Percentiles rank a stretch among this genome's conserved stretches.
Evolutionary conservation across 2,888 invertebrate genomes (phyloP).

Genomic region (Merodon equestris): DNA sequence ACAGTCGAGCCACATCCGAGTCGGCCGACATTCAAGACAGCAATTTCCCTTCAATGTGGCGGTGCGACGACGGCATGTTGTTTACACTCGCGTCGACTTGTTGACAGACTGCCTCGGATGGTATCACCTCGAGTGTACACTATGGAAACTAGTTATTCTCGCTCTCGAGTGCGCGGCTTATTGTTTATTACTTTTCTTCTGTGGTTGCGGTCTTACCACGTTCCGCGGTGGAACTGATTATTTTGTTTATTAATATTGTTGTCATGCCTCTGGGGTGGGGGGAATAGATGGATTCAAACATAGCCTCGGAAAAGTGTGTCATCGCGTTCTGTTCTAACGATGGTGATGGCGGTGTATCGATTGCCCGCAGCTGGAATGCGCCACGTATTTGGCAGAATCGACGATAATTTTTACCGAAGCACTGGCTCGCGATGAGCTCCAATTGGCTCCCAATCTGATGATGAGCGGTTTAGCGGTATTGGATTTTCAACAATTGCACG

Average conservation of each 20-base stretch:
- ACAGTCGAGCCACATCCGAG: constrained; percentile 45
- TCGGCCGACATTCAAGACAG: constrained; percentile 38
- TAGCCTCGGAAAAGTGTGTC: constrained; percentile 59
- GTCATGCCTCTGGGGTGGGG: constrained; percentile 35
- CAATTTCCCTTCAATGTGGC: constrained; percentile 64
- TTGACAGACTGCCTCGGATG: constrained; percentile 50
- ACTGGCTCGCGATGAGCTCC: constrained; percentile 31
- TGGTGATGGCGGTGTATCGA: constrained; percentile 24
- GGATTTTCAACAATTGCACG: constrained; percentile 52
- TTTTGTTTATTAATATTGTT: constrained; percentile 56
- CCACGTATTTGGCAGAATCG: constrained; percentile 14
- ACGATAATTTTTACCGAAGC: constrained; percentile 34
- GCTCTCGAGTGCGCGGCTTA: not conserved
- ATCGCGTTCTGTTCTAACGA: constrained; percentile 53
- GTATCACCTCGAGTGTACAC: constrained; percentile 29
- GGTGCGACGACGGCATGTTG: constrained; percentile 27
- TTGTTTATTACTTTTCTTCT: constrained; percentile 13
- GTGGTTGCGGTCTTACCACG: constrained; percentile 8
- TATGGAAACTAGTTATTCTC: constrained; percentile 58
- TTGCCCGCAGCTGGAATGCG: constrained; percentile 56
- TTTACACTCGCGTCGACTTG: constrained; percentile 45
- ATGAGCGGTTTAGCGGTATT: too few relatives aligned
- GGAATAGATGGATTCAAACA: constrained; percentile 23
- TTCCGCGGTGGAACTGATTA: constrained; percentile 30
- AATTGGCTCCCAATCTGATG: not conserved